Percentiles rank a stretch among this genome's conserved stretches.
Evolutionary conservation across 2,888 invertebrate genomes (phyloP).

Genomic region (Tryphoninae sp.): DNA sequence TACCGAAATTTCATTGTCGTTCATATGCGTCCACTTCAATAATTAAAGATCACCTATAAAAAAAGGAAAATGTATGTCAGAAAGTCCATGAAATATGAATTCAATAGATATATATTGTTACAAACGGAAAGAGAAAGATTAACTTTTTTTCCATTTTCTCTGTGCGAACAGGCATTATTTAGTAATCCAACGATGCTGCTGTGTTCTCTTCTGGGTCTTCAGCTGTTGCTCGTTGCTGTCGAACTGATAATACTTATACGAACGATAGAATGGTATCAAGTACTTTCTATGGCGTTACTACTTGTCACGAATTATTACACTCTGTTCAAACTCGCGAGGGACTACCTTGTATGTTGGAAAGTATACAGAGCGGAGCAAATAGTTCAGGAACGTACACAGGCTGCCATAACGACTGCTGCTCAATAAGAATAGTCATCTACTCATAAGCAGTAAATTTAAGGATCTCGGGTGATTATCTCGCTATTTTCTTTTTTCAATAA

Average conservation of each 20-base stretch:
- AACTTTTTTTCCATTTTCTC: slow-evolving; percentile 64
- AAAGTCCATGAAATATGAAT: background rate
- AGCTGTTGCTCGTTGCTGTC: slow-evolving; percentile 87
- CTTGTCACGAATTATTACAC: slow-evolving; percentile 96
- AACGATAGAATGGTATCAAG: slow-evolving; percentile 95
- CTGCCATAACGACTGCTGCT: slow-evolving; percentile 64
- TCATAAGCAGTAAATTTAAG: slow-evolving; percentile 52
- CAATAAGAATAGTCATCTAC: slow-evolving; percentile 58
- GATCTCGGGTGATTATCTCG: slow-evolving; percentile 51
- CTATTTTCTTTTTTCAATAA: slow-evolving; percentile 35
- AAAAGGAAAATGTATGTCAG: no score
- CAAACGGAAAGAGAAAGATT: background rate
- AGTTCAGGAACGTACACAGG: slow-evolving; percentile 84
- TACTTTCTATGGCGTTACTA: slow-evolving; percentile 92
- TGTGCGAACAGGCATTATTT: slow-evolving; percentile 89
- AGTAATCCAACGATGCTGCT: slow-evolving; percentile 91
- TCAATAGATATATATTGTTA: slow-evolving; percentile 28
- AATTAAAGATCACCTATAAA: no score
- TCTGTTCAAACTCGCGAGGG: slow-evolving; percentile 93
- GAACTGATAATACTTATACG: slow-evolving; percentile 91
- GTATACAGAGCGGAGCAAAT: slow-evolving; percentile 89
- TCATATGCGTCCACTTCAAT: no score
- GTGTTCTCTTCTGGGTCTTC: slow-evolving; percentile 88
- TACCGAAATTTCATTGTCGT: background rate
- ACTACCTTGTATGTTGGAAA: slow-evolving; percentile 92